Base-by-base conservation (phyloP, 2,797 vertebrate species). In the Morelia viridis region DNA sequence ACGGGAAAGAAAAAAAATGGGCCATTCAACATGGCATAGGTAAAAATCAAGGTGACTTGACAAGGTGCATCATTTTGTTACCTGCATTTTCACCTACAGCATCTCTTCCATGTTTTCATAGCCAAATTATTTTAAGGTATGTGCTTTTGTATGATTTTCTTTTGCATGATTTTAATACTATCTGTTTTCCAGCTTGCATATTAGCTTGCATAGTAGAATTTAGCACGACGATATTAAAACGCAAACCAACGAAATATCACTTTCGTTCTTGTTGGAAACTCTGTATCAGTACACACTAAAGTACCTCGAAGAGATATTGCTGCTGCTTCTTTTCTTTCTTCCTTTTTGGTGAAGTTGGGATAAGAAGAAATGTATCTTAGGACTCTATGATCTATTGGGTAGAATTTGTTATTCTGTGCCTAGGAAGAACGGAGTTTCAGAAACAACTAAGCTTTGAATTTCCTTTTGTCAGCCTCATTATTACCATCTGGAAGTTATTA, bases 381-480 rank as follows among this genome's bases (percentile, higher is more conserved):
- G 35, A 86, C 94, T 91, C 11, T 71, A 64, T 90, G 91, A 93
- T 58, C 88, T 90, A 92, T 94, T 94, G 93, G 87, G 87, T 76
- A 87, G 94, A 94, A 96, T 95, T 95, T 96, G 93, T 85, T 93
- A 93, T 76, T 88, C 94, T 90, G 91, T 60, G 57, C 0, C 24
- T 94, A 93, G 89, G 96, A 96, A 96, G 94, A 94, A 93, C 92
- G 92, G 89, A 94, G 93, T 93, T 17, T 92, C 93, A 92, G 94
- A 95, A 93, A 94, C 93, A 93, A 0, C 26, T 0, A 89, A 87
- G 94, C 96, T 96, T 96, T 97, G 96, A 97, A 96, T 96, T 95
- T 35, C 93, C 92, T 94, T 97, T 96, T 96, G 95, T 97, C 96
- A 97, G 96, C 94, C 95, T 97, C 96, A 96, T 97, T 97, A 97